A percentile compares a stretch with the other conserved stretches of the same genome.
Conservation (phyloP, 2,797 vertebrate genomes). For the Smutsia gigantea region DNA sequence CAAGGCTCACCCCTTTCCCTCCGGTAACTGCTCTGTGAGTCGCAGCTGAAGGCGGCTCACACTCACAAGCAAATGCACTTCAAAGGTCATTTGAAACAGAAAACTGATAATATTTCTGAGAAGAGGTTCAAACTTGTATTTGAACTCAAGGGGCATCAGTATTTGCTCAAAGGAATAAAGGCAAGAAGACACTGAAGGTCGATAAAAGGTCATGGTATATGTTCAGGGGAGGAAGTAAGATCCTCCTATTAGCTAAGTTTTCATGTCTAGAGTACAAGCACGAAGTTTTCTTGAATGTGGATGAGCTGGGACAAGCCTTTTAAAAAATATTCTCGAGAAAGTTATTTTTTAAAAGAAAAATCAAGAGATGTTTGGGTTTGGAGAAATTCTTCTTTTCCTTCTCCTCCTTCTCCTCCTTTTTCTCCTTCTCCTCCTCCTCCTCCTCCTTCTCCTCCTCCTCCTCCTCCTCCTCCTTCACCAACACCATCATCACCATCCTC, state of each 20-base stretch:
- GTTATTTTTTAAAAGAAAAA: background rate
- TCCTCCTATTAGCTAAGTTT: background rate
- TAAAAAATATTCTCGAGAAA: background rate
- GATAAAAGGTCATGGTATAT: background rate
- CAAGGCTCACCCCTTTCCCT: background rate
- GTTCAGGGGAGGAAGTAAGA: background rate
- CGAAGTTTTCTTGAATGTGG: conserved; percentile 27
- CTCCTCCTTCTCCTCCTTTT: no score
- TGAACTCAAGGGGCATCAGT: background rate
- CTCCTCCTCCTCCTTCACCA: no score
- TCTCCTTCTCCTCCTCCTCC: no score
- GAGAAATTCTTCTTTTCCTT: background rate
- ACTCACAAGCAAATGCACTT: background rate
- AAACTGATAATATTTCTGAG: background rate
- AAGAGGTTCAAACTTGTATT: background rate
- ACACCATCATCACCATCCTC: no score
- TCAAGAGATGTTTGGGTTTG: background rate
- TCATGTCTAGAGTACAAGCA: background rate
- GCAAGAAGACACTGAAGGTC: background rate
- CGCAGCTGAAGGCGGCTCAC: background rate
- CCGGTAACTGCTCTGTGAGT: background rate
- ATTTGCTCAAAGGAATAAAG: conserved; percentile 3
- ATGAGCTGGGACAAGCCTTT: background rate
- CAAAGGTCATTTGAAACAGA: background rate
- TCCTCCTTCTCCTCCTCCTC: no score